These are phyloP conservation scores for Tragelaphus strepsiceros DNA, from an alignment of 2,113 vertebrate genomes.

Conservation along the genomic window DNA sequence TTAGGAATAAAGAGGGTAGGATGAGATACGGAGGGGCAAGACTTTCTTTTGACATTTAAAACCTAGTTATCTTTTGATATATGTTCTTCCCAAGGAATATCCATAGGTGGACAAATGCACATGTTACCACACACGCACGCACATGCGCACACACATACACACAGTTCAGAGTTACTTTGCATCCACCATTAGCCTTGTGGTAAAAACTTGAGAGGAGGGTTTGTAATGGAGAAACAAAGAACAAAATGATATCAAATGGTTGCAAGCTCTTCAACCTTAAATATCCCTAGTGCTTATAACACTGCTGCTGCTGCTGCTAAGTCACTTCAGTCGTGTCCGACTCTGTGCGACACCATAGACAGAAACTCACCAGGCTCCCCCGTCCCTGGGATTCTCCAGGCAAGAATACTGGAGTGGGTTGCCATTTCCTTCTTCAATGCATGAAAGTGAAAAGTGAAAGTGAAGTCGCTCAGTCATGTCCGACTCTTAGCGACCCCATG, in stretches of 20 bases:
- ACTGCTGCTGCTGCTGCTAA: too few species aligned
- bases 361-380: too few species aligned
- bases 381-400: too few species aligned
- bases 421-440: too few species aligned
- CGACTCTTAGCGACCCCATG: too few species aligned
- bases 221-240: neutral
- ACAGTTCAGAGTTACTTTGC: neutral
- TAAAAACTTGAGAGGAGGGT: neutral
- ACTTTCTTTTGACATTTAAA: neutral
- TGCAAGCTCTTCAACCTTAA: neutral
- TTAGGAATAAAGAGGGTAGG: neutral
- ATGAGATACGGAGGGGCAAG: neutral
- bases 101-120: neutral
- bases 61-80: neutral
- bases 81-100: neutral
- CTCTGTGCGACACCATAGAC: too few species aligned
- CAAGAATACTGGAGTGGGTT: too few species aligned
- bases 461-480: too few species aligned
- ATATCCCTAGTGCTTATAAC: neutral
- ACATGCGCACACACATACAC: neutral
- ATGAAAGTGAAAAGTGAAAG: too few species aligned
- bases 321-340: too few species aligned
- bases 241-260: neutral
- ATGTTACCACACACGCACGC: neutral
- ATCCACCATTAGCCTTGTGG: neutral